Conservation (phyloP, 2,113 vertebrate species). For the Pogona vitticeps region DNA sequence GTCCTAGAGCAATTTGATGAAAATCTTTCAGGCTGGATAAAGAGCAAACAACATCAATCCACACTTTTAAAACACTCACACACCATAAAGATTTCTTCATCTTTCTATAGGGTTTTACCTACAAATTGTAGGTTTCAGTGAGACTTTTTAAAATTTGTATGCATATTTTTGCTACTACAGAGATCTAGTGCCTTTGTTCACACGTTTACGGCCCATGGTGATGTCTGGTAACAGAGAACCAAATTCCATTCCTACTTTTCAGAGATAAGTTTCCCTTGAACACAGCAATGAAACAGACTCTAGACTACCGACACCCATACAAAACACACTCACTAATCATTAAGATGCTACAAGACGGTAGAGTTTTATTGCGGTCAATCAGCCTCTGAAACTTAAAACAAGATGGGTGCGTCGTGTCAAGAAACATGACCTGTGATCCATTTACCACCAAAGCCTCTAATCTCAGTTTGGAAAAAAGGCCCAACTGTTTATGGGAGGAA, state of each 20-base stretch:
- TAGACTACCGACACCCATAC: neutral
- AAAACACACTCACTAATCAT: neutral
- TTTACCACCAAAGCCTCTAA: neutral
- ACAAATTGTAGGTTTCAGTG: neutral
- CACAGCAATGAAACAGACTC: neutral
- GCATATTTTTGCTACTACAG: neutral
- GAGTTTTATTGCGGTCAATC: neutral
- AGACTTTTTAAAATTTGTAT: neutral
- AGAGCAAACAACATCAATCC: neutral
- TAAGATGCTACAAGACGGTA: neutral
- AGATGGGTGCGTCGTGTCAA: neutral
- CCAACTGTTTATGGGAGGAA: too few relatives aligned
- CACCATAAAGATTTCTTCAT: neutral
- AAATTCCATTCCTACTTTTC: fast-evolving
- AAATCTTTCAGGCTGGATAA: neutral
- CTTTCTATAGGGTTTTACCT: neutral
- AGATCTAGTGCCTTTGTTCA: neutral
- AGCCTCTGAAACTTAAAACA: neutral
- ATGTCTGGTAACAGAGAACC: neutral
- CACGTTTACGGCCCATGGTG: neutral
- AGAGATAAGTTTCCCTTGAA: fast-evolving
- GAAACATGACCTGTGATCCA: neutral
- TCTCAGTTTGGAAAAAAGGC: too few relatives aligned
- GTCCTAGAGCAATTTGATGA: neutral
- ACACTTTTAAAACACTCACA: neutral